Conservation (phyloP, 1,140 invertebrate species). For the Lasioglossum baleicum region DNA sequence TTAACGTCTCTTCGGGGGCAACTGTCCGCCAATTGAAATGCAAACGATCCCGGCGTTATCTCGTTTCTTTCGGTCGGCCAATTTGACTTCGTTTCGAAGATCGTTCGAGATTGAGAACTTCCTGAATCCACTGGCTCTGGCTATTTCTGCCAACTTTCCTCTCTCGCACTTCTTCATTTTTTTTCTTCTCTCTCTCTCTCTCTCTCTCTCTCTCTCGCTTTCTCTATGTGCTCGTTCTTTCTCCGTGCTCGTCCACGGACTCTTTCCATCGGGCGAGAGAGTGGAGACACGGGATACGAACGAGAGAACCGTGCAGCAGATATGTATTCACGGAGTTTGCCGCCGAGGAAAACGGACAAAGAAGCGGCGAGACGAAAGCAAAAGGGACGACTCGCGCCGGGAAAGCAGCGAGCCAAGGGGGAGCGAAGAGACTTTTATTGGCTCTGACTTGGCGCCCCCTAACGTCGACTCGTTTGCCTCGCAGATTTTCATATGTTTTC, state of each 20-base stretch:
- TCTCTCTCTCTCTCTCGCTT: neutral
- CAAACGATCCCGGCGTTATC: slow-evolving; percentile 51
- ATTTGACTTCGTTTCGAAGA: slow-evolving; percentile 28
- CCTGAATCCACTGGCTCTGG: neutral
- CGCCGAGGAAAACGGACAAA: slow-evolving; percentile 51
- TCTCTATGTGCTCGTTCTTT: too few relatives aligned
- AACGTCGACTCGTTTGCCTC: slow-evolving; percentile 78
- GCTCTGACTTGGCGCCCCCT: slow-evolving; percentile 77
- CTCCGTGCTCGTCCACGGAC: too few relatives aligned
- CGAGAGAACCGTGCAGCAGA: neutral
- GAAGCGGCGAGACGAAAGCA: slow-evolving; percentile 32
- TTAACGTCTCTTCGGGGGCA: slow-evolving; percentile 58
- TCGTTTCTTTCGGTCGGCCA: slow-evolving; percentile 32
- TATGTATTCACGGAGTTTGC: neutral
- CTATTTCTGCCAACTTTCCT: neutral
- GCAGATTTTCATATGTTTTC: slow-evolving; percentile 80
- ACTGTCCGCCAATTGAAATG: slow-evolving; percentile 58
- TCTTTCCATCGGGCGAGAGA: too few relatives aligned
- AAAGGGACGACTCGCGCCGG: slow-evolving; percentile 42
- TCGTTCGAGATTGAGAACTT: slow-evolving; percentile 38
- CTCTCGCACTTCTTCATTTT: too few relatives aligned
- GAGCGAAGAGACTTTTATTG: slow-evolving; percentile 78
- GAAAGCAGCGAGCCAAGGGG: slow-evolving; percentile 60
- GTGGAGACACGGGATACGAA: neutral
- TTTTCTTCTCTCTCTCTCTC: neutral